Conservation (phyloP, 2,113 vertebrate species). For the Cyprinodon tularosa region DNA sequence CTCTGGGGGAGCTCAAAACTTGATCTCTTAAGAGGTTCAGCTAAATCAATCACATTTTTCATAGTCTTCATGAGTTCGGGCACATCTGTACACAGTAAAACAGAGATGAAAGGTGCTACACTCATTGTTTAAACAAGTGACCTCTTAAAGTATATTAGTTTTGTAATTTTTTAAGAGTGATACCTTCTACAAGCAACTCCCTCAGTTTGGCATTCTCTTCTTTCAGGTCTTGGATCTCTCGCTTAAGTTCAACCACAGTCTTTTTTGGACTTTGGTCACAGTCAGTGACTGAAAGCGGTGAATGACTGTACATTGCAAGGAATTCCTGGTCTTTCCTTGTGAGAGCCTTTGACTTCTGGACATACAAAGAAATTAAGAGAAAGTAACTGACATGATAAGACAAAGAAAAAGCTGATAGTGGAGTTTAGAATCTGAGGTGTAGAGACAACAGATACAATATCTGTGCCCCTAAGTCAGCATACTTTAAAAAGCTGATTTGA, state of each 20-base stretch:
- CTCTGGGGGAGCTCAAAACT: conserved; percentile 9
- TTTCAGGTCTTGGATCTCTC: conserved; percentile 17
- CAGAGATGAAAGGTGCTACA: not conserved
- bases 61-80: conserved; percentile 12
- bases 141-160: conserved; percentile 2
- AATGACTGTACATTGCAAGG: too few relatives aligned
- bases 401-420: too few relatives aligned
- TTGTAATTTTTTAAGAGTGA: conserved; percentile 2
- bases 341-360: too few relatives aligned
- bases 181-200: conserved; percentile 16
- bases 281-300: not conserved
- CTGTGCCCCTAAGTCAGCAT: not conserved
- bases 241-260: conserved; percentile 4
- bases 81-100: conserved; percentile 18
- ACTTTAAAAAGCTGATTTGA: not conserved
- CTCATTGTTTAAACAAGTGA: not conserved
- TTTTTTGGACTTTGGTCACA: not conserved
- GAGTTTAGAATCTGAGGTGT: not conserved
- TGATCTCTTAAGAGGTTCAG: conserved; percentile 20
- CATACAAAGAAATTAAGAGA: too few relatives aligned
- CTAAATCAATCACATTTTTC: conserved; percentile 12
- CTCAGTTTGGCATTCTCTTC: conserved; percentile 22
- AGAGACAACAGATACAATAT: not conserved
- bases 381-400: too few relatives aligned
- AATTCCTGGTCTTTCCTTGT: too few relatives aligned